phyloP scores from a whole-genome alignment of 30 jellyfish, hydroid and myxozoan species.

The Mastigias papua region DNA sequence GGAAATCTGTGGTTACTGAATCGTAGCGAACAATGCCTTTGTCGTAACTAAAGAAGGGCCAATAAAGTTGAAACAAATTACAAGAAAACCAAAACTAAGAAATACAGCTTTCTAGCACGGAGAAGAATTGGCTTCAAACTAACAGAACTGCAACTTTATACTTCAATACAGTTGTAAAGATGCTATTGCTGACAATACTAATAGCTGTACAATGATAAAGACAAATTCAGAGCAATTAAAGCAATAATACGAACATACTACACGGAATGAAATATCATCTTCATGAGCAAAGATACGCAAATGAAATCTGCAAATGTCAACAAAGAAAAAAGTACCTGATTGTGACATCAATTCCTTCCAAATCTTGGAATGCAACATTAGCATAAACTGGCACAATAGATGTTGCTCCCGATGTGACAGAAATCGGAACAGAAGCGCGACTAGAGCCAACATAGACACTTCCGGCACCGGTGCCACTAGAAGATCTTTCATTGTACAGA shows the following conservation, averaged over 20 bases:
- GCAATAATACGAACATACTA: background rate
- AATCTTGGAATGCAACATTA: slow-evolving; percentile 76
- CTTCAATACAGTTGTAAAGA: no score
- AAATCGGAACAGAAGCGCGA: slow-evolving; percentile 46
- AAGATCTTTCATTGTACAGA: slow-evolving; percentile 43
- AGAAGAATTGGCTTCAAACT: no score
- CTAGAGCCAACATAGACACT: slow-evolving; percentile 79
- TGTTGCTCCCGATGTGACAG: slow-evolving; percentile 57
- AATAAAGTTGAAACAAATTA: no score
- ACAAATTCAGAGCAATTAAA: no score
- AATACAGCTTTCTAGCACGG: background rate
- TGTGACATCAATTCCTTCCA: slow-evolving; percentile 81
- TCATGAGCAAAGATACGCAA: background rate
- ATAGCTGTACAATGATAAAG: no score
- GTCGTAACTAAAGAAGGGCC: slow-evolving; percentile 24
- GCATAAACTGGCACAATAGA: slow-evolving; percentile 83
- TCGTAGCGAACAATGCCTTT: slow-evolving; percentile 38
- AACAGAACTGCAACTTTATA: no score
- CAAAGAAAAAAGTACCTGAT: slow-evolving; percentile 5
- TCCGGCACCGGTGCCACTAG: slow-evolving; percentile 64
- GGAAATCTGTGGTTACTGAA: slow-evolving; percentile 30
- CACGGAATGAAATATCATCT: background rate
- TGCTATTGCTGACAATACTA: no score
- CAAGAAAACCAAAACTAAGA: background rate
- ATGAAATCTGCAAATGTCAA: background rate